Percentiles rank a stretch among this genome's conserved stretches.
These are phyloP conservation scores for Leucoma salicis DNA, from an alignment of 2,888 invertebrate species.

Conservation along the genomic window DNA sequence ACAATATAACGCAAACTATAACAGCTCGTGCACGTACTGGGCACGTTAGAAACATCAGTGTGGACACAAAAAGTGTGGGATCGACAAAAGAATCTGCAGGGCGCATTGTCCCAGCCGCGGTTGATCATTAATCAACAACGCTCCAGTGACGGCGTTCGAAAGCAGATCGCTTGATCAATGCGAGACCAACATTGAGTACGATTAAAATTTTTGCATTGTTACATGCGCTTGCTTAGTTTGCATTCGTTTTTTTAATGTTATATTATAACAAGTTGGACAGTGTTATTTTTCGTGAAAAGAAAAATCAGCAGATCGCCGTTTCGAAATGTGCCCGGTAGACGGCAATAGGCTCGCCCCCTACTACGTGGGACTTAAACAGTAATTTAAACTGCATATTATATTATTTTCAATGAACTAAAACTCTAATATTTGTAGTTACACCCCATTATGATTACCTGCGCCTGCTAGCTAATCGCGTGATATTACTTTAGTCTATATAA, in stretches of 20 bases:
- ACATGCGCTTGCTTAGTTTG: conserved; percentile 15
- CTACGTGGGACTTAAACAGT: too few species aligned
- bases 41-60: conserved; percentile 68
- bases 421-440: too few species aligned
- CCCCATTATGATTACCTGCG: too few species aligned
- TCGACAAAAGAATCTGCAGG: conserved; percentile 78
- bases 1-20: neutral
- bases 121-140: conserved; percentile 77
- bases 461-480: too few species aligned
- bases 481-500: too few species aligned
- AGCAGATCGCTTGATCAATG: conserved; percentile 72
- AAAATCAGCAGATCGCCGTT: conserved; percentile 3
- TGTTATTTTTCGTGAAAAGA: too few species aligned
- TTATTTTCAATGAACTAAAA: too few species aligned
- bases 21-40: conserved; percentile 40
- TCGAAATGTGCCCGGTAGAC: too few species aligned
- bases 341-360: too few species aligned
- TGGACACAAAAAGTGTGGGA: conserved; percentile 73
- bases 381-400: too few species aligned
- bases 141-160: conserved; percentile 67
- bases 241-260: neutral
- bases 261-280: too few species aligned
- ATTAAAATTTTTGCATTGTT: conserved; percentile 64
- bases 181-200: conserved; percentile 44
- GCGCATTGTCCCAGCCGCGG: conserved; percentile 65